Conservation (phyloP, 2,888 invertebrate species). For the Watsonalla cultraria region DNA sequence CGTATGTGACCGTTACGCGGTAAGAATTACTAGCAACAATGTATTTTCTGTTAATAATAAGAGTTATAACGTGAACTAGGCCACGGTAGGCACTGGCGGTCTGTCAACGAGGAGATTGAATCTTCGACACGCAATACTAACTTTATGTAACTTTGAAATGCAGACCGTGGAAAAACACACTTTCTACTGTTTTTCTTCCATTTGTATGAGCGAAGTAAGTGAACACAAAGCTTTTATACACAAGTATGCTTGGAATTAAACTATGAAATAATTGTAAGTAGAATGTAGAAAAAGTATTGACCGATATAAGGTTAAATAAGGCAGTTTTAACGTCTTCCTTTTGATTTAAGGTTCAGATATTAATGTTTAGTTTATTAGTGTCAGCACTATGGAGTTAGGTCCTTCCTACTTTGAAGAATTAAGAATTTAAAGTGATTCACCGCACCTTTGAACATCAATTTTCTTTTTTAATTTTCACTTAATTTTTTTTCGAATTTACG, state of each 20-base stretch:
- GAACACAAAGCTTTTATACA: background rate
- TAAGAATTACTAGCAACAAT: constrained; percentile 1
- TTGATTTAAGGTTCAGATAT: too few relatives aligned
- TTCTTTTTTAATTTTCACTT: too few relatives aligned
- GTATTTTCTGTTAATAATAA: constrained; percentile 7
- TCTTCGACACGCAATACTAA: constrained; percentile 38
- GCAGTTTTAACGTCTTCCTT: too few relatives aligned
- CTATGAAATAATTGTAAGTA: too few relatives aligned
- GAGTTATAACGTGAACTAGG: constrained; percentile 12
- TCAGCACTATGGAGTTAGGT: too few relatives aligned
- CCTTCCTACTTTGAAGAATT: too few relatives aligned
- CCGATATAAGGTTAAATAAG: too few relatives aligned
- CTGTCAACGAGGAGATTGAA: constrained; percentile 29
- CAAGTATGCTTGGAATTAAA: background rate
- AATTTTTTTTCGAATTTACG: too few relatives aligned
- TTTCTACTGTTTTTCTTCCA: background rate
- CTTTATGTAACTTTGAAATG: constrained; percentile 1
- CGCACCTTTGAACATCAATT: too few relatives aligned
- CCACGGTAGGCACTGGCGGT: constrained; percentile 11
- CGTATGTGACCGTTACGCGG: background rate
- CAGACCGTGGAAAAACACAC: background rate
- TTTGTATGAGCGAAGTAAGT: background rate
- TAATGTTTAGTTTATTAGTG: too few relatives aligned
- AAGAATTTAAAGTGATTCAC: too few relatives aligned
- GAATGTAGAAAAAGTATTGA: too few relatives aligned